These are phyloP conservation scores for Callocephalon fimbriatum DNA, from an alignment of 2,113 vertebrate genomes.

Conservation along the genomic window DNA sequence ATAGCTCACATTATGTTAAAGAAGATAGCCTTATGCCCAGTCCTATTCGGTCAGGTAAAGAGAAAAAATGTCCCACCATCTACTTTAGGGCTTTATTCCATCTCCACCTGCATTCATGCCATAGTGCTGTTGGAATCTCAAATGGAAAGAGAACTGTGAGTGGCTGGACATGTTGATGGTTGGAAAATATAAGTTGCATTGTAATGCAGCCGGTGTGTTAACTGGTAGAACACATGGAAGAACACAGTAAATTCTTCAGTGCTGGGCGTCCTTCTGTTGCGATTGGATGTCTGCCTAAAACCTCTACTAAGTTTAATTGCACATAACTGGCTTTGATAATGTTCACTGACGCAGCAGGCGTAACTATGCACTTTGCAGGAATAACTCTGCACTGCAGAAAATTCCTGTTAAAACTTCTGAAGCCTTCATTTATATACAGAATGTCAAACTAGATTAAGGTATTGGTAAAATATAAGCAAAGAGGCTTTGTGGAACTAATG, in stretches of 20 bases:
- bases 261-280: neutral
- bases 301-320: neutral
- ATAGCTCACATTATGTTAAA: neutral
- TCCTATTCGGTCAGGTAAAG: neutral
- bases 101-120: neutral
- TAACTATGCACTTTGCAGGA: neutral
- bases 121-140: neutral
- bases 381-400: neutral
- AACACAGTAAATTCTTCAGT: neutral
- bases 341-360: neutral
- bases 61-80: neutral
- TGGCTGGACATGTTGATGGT: neutral
- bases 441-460: neutral
- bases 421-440: neutral
- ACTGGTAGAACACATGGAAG: neutral
- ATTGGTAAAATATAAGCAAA: neutral
- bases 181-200: neutral
- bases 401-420: neutral
- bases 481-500: neutral
- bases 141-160: neutral
- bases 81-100: neutral
- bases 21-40: neutral
- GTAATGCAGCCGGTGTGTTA: neutral
- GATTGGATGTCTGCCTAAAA: neutral
- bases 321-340: neutral